Conservation (phyloP, 2,888 invertebrate genomes). For the Cephus sareptanus region DNA sequence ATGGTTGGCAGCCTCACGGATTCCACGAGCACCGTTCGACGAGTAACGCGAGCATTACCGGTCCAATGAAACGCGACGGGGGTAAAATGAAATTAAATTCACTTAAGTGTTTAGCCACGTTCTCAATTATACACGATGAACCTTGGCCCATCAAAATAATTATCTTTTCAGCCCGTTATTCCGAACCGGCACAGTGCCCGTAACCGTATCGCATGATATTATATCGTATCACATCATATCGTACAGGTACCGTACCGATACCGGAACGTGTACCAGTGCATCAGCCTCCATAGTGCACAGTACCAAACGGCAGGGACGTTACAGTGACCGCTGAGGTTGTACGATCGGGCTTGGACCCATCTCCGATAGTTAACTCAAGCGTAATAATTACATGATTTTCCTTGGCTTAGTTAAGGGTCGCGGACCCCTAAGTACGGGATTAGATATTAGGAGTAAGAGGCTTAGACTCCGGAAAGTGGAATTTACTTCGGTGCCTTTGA, state of each 20-base stretch:
- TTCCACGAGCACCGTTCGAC: background rate
- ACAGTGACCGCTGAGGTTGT: slow-evolving; percentile 34
- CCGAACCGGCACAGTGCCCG: slow-evolving; percentile 24
- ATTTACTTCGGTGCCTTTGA: slow-evolving; percentile 15
- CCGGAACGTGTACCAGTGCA: background rate
- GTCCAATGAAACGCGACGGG: slow-evolving; percentile 3
- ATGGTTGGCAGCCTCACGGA: background rate
- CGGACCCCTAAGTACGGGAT: slow-evolving; percentile 47
- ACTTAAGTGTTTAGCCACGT: slow-evolving; percentile 61
- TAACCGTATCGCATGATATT: slow-evolving; percentile 9
- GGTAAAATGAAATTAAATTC: slow-evolving; percentile 59
- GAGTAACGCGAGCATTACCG: background rate
- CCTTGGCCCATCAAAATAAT: slow-evolving; percentile 59
- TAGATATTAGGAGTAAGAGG: slow-evolving; percentile 40
- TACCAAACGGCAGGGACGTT: slow-evolving; percentile 27
- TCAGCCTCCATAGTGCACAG: background rate
- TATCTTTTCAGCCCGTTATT: slow-evolving; percentile 56
- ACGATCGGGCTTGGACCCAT: slow-evolving; percentile 19
- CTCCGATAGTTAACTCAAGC: slow-evolving; percentile 52
- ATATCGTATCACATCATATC: background rate
- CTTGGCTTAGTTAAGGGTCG: slow-evolving; percentile 42
- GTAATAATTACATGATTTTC: slow-evolving; percentile 63
- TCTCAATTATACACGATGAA: slow-evolving; percentile 62
- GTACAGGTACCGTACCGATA: background rate
- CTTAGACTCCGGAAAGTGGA: slow-evolving; percentile 15